Evolutionary conservation across 2,888 invertebrate genomes (phyloP).

Genomic region (Chouioia cunea): DNA sequence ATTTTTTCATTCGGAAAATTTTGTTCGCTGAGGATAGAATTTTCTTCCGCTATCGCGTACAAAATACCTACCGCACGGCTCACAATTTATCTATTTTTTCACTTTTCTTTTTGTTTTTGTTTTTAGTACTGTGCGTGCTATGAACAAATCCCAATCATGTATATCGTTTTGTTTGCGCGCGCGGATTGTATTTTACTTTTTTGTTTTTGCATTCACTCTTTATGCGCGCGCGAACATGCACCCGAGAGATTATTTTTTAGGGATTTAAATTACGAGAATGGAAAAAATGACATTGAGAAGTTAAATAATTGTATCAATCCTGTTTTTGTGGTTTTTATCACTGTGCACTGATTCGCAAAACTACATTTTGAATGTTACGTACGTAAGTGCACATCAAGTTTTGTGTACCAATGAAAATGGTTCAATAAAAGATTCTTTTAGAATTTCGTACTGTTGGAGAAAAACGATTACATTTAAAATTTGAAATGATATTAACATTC

Average conservation of each 20-base stretch:
- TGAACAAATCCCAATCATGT: slow-evolving; percentile 8
- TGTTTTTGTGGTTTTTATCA: not conserved
- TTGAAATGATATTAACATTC: too few species aligned
- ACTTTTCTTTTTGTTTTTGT: not conserved
- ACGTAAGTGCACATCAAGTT: too few species aligned
- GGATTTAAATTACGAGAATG: slow-evolving; percentile 8
- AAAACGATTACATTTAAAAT: too few species aligned
- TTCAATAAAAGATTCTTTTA: not conserved
- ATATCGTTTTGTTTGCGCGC: not conserved
- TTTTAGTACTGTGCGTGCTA: not conserved
- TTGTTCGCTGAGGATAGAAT: not conserved
- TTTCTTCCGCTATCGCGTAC: slow-evolving; percentile 16
- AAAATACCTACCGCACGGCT: not conserved
- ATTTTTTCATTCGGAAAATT: slow-evolving; percentile 39
- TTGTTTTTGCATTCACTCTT: not conserved
- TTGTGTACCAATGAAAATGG: too few species aligned
- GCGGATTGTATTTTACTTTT: not conserved
- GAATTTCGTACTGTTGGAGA: too few species aligned
- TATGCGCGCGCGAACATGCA: too few species aligned
- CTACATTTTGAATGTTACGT: too few species aligned
- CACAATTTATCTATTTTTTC: slow-evolving; percentile 19
- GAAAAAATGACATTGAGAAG: not conserved
- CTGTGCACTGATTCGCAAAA: too few species aligned
- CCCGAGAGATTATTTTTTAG: not conserved
- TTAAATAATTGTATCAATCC: not conserved